Percentiles rank a stretch among this genome's conserved stretches.
These are phyloP conservation scores for Gadus macrocephalus DNA, from an alignment of 2,113 vertebrate species.

Conservation along the genomic window DNA sequence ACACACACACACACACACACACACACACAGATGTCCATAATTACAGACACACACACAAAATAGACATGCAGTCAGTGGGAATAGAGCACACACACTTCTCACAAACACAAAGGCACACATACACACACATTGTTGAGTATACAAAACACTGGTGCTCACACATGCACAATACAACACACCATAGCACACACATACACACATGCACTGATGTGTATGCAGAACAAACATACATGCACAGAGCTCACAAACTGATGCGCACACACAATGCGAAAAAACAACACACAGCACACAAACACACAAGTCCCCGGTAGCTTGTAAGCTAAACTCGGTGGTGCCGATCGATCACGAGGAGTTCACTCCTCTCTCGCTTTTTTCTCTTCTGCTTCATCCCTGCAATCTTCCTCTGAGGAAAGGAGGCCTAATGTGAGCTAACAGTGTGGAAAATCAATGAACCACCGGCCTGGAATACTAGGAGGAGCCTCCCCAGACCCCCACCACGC, in stretches of 20 bases:
- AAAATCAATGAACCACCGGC: slow-evolving; percentile 73
- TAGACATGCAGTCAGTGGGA: slow-evolving; percentile 20
- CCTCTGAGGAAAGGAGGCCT: slow-evolving; percentile 65
- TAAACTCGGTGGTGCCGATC: slow-evolving; percentile 69
- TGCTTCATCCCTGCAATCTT: slow-evolving; percentile 61
- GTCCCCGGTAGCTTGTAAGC: slow-evolving; percentile 65
- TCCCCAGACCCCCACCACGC: slow-evolving; percentile 51
- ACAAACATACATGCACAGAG: background rate
- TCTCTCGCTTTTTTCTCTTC: slow-evolving; percentile 27
- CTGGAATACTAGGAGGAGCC: slow-evolving; percentile 61
- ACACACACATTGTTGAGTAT: too few species aligned
- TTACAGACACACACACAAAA: too few species aligned
- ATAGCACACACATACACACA: slow-evolving; percentile 7
- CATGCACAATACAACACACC: slow-evolving; percentile 15
- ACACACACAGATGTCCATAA: too few species aligned
- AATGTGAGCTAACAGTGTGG: slow-evolving; percentile 75
- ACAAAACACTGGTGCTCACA: too few species aligned
- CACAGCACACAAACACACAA: slow-evolving; percentile 9
- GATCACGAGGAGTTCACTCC: slow-evolving; percentile 66
- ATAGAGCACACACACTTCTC: too few species aligned
- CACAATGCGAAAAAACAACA: too few species aligned
- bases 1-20: slow-evolving; percentile 13
- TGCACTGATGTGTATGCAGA: too few species aligned
- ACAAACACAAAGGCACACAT: too few species aligned
- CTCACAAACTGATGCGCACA: too few species aligned